phyloP scores from a whole-genome alignment of 1,140 invertebrate genomes.

The Lepidostoma basale region DNA sequence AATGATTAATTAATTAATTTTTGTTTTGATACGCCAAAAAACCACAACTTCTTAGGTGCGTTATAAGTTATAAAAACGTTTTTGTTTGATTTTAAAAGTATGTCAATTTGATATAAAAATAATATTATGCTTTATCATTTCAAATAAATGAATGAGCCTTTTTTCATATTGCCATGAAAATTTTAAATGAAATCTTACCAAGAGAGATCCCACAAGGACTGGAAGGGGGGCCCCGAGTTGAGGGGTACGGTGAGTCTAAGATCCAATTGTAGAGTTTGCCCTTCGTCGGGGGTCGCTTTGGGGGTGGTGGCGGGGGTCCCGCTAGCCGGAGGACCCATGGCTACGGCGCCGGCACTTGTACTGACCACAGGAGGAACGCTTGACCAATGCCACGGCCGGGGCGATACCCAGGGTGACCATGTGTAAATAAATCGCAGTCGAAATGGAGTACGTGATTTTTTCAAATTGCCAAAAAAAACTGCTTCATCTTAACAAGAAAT shows the following conservation, averaged over 20 bases:
- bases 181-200: constrained; percentile 20
- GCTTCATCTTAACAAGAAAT: too few relatives aligned
- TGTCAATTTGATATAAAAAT: too few relatives aligned
- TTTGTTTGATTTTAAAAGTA: too few relatives aligned
- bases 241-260: constrained; percentile 32
- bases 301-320: constrained; percentile 9
- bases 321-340: constrained; percentile 32
- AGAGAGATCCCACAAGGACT: constrained; percentile 43
- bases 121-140: too few relatives aligned
- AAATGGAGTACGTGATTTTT: too few relatives aligned
- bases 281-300: neutral
- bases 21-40: too few relatives aligned
- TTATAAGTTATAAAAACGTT: too few relatives aligned
- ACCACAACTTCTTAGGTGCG: too few relatives aligned
- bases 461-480: too few relatives aligned
- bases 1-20: too few relatives aligned
- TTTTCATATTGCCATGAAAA: neutral
- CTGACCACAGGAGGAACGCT: neutral
- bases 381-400: constrained; percentile 25
- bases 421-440: too few relatives aligned
- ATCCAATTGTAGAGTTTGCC: constrained; percentile 7
- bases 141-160: neutral
- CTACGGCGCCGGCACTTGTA: constrained; percentile 11
- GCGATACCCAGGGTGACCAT: constrained; percentile 9
- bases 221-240: constrained; percentile 33